Evolutionary conservation across 2,113 vertebrate genomes (phyloP), one percentile per base, ranked within the genome.

Genomic region (Tragulus kanchil): DNA sequence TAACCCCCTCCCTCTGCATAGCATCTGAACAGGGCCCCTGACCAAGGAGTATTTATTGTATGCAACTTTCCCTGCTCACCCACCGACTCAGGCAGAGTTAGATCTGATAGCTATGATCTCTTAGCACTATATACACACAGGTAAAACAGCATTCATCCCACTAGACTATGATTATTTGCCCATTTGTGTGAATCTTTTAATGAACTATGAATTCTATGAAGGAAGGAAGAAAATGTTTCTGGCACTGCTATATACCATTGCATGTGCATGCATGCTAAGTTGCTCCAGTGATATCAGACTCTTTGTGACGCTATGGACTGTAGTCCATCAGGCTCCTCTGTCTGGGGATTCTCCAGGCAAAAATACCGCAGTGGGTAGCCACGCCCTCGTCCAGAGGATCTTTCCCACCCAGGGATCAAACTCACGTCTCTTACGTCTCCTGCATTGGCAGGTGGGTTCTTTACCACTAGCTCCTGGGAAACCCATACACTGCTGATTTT

Each of bases 111-210:
- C 82, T 15, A 21, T 8, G 58, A 36, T 82, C 58, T 82, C 73
- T 19, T 62, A 58, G 48, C 56, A 48, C 23, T n/a, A 17, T 8
- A 28, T 25, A 73, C 36, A 79, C 26, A 50, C 9, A 64, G 54
- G 45, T 52, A 61, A 59, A 16, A 52, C 19, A 61, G 7, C 52
- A 65, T 85, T 95, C 62, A 85, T 61, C 64, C 50, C 59, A 91
- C 83, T 96, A 91, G 75, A 83, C 26, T 84, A 64, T 73, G 52
- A 95, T 83, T 69, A 19, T 64, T 67, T 96, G 79, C 64, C 75
- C 82, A 90, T 83, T 71, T 78, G 61, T 87, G 50, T 90, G 83
- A 87, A 69, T 95, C 65, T 67, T 82, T 75, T 97, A 64, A 52
- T 87, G 86, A 90, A 93, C 59, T n/a, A 45, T 84, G 67, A 71